Base-by-base conservation (phyloP, 2,888 invertebrate species). In the Pasiphila rectangulata region DNA sequence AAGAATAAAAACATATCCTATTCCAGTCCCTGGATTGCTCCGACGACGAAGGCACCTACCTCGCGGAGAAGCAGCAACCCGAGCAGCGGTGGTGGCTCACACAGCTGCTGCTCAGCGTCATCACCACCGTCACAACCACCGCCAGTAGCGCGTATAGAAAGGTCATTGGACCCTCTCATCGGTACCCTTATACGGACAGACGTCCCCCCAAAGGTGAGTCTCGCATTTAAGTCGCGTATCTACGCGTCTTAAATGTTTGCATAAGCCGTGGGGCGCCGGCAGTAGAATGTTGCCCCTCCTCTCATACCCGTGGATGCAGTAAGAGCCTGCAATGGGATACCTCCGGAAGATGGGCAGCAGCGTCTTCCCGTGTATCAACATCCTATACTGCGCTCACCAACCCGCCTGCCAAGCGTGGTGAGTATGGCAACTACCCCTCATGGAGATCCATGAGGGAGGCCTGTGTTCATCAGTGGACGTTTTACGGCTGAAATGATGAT, bases 41-140 rank as follows among this genome's bases (percentile, higher is more conserved):
- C 0, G 86, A 86, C 39, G 87, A 86, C 54, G 88, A 88, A 48
- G 52, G 57, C 38, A 51, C 64, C 3, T 83, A 77, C 67, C 17
- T 67, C 0, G 73, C 65, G 16, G 64, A 66, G 76, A 74, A 44
- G 72, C 67, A 1, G 57, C 59, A 1, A 45, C 37, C 52, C 2
- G 46, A 77, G 5, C 69, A 79, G 37, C 80, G 76, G 20, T 89
- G 87, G 87, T 83, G 84, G 83, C 56, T 87, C 55, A 82, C 84
- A 0, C 61, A 64, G 1, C 40, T 85, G 21, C 60, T 87, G 6
- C 53, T 82, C 38, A 54, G 72, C 29, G 54, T 82, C 35, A 21
- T 79, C 39, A 77, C 80, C 30, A 61, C 74, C 13, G 45, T 84
- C 57, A 72, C 79, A 10, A 73, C 73, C 1, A 51, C 64, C 37